Percentiles rank a stretch among this genome's conserved stretches.
phyloP scores from a whole-genome alignment of 1,140 invertebrate species.

The Lanistes nyassanus region DNA sequence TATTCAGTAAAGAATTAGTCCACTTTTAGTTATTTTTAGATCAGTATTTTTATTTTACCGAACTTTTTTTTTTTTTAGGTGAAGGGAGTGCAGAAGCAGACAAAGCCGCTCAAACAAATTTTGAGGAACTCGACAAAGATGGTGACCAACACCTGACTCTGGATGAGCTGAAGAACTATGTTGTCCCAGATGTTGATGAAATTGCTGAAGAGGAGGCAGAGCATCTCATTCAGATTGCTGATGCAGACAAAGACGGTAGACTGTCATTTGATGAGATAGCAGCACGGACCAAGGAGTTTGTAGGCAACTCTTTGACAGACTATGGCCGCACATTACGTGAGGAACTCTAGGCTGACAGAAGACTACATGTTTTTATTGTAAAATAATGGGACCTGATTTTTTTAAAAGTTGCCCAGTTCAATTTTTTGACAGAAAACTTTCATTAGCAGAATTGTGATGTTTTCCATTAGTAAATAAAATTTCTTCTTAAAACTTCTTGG shows the following conservation, averaged over 20 bases:
- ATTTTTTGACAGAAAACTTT: too few relatives aligned
- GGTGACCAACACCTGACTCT: conserved; percentile 83
- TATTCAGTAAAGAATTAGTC: too few relatives aligned
- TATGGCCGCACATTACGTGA: conserved; percentile 73
- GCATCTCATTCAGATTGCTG: conserved; percentile 89
- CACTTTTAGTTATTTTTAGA: neutral
- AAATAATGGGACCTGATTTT: too few relatives aligned
- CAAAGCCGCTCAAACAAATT: conserved; percentile 87
- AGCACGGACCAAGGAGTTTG: conserved; percentile 89
- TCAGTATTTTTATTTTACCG: neutral
- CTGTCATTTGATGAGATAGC: conserved; percentile 89
- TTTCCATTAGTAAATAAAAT: too few relatives aligned
- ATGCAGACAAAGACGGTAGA: conserved; percentile 86
- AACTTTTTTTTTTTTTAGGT: conserved; percentile 54
- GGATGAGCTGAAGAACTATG: conserved; percentile 87
- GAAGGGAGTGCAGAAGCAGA: conserved; percentile 85
- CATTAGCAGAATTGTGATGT: too few relatives aligned
- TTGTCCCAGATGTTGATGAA: conserved; percentile 91
- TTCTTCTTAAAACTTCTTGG: too few relatives aligned
- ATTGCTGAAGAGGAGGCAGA: conserved; percentile 91
- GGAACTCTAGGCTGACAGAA: too few relatives aligned
- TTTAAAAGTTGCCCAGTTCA: too few relatives aligned
- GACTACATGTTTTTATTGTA: too few relatives aligned
- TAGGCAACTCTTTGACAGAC: conserved; percentile 96
- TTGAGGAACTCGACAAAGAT: conserved; percentile 90